Conservation (phyloP, 2,888 invertebrate species). For the Capitulum mitella region DNA sequence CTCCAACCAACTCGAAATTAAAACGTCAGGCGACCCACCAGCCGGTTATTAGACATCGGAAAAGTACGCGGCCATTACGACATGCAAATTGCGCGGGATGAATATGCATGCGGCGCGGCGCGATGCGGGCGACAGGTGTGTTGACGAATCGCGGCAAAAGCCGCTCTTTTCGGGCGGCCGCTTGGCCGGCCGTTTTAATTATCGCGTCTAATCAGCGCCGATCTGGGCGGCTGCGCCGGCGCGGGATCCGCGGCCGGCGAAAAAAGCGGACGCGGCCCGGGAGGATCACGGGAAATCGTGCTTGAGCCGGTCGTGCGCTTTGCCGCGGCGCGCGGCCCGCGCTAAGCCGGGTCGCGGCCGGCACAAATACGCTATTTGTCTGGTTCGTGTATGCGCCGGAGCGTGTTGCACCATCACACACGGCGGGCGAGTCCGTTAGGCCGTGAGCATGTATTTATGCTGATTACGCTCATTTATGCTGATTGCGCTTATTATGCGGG, state of each 20-base stretch:
- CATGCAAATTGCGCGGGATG: constrained; percentile 4
- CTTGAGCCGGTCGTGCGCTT: background rate
- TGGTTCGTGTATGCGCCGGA: background rate
- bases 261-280: too few relatives aligned
- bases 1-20: background rate
- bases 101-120: background rate
- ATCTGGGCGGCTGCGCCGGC: background rate
- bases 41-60: background rate
- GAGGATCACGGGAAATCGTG: too few relatives aligned
- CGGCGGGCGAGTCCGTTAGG: background rate
- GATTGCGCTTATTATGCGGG: constrained; percentile 13
- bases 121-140: background rate
- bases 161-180: background rate
- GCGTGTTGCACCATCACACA: too few relatives aligned
- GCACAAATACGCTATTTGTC: background rate
- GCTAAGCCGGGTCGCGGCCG: background rate
- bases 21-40: background rate
- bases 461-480: constrained; percentile 14
- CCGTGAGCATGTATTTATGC: background rate
- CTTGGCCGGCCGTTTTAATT: background rate
- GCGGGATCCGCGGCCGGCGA: background rate
- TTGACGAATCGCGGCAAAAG: background rate
- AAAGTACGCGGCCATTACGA: background rate
- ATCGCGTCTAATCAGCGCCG: background rate
- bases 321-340: background rate